phyloP scores from a whole-genome alignment of 1,140 invertebrate genomes.

The Cyclargus thomasi region DNA sequence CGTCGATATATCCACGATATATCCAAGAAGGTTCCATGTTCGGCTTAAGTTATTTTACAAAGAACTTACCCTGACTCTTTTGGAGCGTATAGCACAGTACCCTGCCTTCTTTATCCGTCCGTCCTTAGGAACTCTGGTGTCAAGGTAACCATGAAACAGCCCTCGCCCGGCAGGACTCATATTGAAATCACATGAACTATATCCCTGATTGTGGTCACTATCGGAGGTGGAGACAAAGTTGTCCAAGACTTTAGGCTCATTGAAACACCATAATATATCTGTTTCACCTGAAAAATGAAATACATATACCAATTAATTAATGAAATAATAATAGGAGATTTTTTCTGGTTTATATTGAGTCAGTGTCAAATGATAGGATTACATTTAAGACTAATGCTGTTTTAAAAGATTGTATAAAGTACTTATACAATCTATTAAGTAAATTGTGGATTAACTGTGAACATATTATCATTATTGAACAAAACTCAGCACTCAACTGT shows the following conservation, averaged over 20 bases:
- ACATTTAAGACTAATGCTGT: no score
- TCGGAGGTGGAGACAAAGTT: conserved; percentile 86
- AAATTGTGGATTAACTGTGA: no score
- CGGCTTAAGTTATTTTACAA: neutral
- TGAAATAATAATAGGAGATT: no score
- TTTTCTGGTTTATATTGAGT: no score
- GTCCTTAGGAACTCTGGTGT: conserved; percentile 85
- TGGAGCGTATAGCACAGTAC: conserved; percentile 85
- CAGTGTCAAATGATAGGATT: no score
- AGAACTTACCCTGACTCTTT: conserved; percentile 76
- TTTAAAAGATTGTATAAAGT: no score
- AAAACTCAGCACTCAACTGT: no score
- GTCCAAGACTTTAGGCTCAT: conserved; percentile 77
- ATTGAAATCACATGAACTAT: conserved; percentile 80
- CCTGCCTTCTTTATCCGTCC: conserved; percentile 84
- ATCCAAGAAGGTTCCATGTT: neutral
- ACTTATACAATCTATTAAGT: no score
- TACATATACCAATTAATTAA: no score
- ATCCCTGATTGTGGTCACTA: conserved; percentile 87
- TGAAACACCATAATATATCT: conserved; percentile 83
- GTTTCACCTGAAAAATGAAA: conserved; percentile 76
- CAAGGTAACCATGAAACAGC: conserved; percentile 85
- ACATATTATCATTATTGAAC: no score
- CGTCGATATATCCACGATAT: no score
- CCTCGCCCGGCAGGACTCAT: conserved; percentile 82